Base-by-base conservation (phyloP, 2,113 vertebrate genomes). In the human region DNA sequence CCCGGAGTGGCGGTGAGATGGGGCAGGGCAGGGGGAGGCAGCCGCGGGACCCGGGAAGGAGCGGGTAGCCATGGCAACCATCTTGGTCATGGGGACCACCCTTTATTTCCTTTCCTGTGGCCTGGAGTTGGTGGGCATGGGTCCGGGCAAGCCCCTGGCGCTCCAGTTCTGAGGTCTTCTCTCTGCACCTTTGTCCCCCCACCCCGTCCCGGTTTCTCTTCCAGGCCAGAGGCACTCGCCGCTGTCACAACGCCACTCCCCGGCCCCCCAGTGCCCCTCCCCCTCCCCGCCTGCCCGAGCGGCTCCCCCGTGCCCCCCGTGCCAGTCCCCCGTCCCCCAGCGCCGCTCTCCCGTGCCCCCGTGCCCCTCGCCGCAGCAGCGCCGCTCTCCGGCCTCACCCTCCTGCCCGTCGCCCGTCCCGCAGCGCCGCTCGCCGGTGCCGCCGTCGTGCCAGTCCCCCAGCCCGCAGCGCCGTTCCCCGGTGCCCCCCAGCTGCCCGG, bases 391-490 rank as follows among this genome's bases (percentile, higher is more conserved):
- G 0, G 99, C 99, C 1, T 98, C 98, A 0, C 99, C 94, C 95
- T 98, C 98, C 11, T 98, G 98, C 96, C 98, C 99, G 92, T 99
- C 99, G 32, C 99, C 99, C 0, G 98, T 99, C 92, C 97, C 93
- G 25, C 99, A 99, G 98, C 98, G 99, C 10, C 99, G 99, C 92
- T 96, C 98, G 72, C 96, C 98, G 35, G 97, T 97, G 97, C 97
- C 98, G 8, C 98, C 96, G 86, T 98, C 98, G 50, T 97, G 94
- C 90, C 99, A 99, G 97, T 99, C 99, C 0, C 99, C 99, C 0
- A 99, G 99, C 16, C 99, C 99, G 14, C 99, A 99, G 97, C 99
- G 99, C 89, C 99, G 99, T 82, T 99, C 99, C 0, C 99, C 99
- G 0, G 99, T 98, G 0, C 99, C 98, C 0, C 97, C 98, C 0